Percentiles rank a stretch among this genome's conserved stretches.
These are phyloP conservation scores for Thereva unica DNA, from an alignment of 2,888 invertebrate species.

Conservation along the genomic window DNA sequence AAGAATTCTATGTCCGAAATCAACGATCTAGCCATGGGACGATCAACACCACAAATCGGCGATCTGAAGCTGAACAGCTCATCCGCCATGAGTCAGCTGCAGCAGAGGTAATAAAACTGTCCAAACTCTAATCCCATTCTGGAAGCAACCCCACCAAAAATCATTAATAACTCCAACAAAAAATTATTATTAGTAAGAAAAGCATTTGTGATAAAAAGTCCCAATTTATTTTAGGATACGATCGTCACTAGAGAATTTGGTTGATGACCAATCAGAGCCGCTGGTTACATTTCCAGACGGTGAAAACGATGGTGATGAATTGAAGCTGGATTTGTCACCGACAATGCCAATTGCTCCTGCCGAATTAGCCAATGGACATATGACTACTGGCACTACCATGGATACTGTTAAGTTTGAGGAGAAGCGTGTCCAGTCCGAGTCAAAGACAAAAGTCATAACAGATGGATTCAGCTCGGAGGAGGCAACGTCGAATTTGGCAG, in stretches of 20 bases:
- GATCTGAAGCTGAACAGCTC: slow-evolving; percentile 43
- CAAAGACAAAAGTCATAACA: slow-evolving; percentile 76
- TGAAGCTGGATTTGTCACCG: slow-evolving; percentile 56
- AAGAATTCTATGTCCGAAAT: slow-evolving; percentile 86
- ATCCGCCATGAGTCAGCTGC: slow-evolving; percentile 43
- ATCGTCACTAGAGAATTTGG: slow-evolving; percentile 78
- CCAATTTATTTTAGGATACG: slow-evolving; percentile 61
- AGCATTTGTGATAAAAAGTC: background rate
- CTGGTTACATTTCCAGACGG: slow-evolving; percentile 81
- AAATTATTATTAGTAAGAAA: background rate
- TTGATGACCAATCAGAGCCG: slow-evolving; percentile 69
- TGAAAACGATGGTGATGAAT: slow-evolving; percentile 65
- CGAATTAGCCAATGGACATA: slow-evolving; percentile 57
- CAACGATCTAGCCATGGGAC: slow-evolving; percentile 67
- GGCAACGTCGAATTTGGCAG: slow-evolving; percentile 69
- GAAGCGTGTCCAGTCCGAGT: slow-evolving; percentile 78
- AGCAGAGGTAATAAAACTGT: slow-evolving; percentile 39
- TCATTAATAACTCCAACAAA: background rate
- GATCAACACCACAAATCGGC: slow-evolving; percentile 41
- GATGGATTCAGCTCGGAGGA: slow-evolving; percentile 82
- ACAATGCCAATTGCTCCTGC: slow-evolving; percentile 52
- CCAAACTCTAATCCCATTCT: background rate
- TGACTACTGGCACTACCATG: slow-evolving; percentile 52
- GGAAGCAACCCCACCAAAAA: background rate
- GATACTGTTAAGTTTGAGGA: slow-evolving; percentile 82